Base-by-base conservation (phyloP, 2,113 vertebrate species). In the Nematolebias whitei region DNA sequence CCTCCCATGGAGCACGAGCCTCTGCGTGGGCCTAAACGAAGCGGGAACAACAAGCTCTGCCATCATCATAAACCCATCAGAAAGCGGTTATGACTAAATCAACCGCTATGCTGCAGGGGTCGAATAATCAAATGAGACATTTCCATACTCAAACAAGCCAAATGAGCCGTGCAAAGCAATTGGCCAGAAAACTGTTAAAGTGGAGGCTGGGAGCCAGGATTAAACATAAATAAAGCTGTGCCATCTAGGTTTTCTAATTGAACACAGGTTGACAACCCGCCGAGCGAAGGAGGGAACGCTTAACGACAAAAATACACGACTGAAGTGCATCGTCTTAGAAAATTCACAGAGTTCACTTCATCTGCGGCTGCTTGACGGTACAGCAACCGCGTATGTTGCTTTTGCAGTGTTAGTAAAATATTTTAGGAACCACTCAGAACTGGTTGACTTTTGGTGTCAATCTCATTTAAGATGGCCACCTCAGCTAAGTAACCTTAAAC, bases 141-240 rank as follows among this genome's bases (percentile, higher is more conserved):
- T 85, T 80, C 63, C 85, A 83, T 79, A 80, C 76, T 67, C 81
- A 86, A 87, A 89, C 66, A 76, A 54, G 69, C 74, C 51, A 71
- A 84, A 86, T 83, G 83, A 87, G 74, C 57, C 81, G 5, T 69
- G 67, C 53, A 24, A 19, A 73, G 81, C 74, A 84, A 80, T 78
- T 82, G 87, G 72, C 76, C 76, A 78, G 85, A 87, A 84, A 87
- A 82, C 64, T 74, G 76, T 82, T 71, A 81, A 84, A 83, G 82
- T 80, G 59, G 44, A 57, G 44, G 69, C 77, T 50, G 58, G 68
- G 38, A 76, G 82, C 80, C 74, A 73, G 65, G 69, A 80, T 85
- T 82, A 82, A 62, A 61, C 52, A 63, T 63, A 53, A 73, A 73
- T 50, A 64, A 68, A 61, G 62, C 61, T 16, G 35, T 5, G 48